Percentiles rank a stretch among this genome's conserved stretches.
These are phyloP conservation scores for Gephyroberyx darwinii DNA, from an alignment of 2,797 vertebrate genomes.

Conservation along the genomic window DNA sequence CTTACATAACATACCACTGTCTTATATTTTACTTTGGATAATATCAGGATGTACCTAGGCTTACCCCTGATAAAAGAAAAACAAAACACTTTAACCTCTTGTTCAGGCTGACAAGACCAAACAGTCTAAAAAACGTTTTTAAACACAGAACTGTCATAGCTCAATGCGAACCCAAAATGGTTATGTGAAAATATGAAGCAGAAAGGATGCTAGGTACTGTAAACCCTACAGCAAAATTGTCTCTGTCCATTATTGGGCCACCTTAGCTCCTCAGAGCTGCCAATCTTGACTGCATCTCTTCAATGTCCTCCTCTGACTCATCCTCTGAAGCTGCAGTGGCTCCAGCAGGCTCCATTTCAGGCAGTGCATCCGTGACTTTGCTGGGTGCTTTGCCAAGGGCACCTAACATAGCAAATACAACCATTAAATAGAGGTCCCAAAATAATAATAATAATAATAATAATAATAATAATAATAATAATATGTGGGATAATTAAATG, in stretches of 20 bases:
- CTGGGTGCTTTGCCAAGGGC: conserved; percentile 96
- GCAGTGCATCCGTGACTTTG: conserved; percentile 94
- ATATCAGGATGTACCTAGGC: conserved; percentile 48
- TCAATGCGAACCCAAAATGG: conserved; percentile 60
- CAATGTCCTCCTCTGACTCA: conserved; percentile 94
- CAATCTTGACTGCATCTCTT: conserved; percentile 95
- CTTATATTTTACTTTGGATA: conserved; percentile 73
- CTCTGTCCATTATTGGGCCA: conserved; percentile 54
- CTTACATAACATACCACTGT: conserved; percentile 72
- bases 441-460: too few relatives aligned
- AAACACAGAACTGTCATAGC: conserved; percentile 48
- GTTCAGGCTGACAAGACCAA: conserved; percentile 32
- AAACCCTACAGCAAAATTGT: conserved; percentile 61
- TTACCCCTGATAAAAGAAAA: conserved; percentile 50
- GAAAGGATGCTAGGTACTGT: conserved; percentile 41
- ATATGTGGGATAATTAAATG: background rate
- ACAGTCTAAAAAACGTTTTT: conserved; percentile 19
- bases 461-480: background rate
- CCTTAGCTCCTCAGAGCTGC: conserved; percentile 93
- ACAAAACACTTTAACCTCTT: conserved; percentile 4
- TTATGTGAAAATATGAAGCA: conserved; percentile 58
- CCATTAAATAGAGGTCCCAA: conserved; percentile 3
- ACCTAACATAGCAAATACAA: conserved; percentile 78
- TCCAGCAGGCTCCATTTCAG: conserved; percentile 84
- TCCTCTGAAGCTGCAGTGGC: conserved; percentile 87